Evolutionary conservation across 1,140 invertebrate genomes (phyloP).

Genomic region (Drosophila kurseongensis): DNA sequence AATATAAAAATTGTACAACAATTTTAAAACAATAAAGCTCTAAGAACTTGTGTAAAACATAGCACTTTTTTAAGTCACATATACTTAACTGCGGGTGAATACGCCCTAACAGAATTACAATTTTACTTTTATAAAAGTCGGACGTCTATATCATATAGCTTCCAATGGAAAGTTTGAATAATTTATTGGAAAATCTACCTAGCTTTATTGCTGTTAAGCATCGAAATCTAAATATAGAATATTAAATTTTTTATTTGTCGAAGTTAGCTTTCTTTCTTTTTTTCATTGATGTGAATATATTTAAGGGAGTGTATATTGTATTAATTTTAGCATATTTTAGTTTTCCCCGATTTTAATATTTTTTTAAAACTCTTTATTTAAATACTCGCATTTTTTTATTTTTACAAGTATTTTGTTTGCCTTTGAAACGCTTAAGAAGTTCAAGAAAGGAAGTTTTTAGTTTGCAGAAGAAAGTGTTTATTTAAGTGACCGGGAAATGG

Average conservation of each 20-base stretch:
- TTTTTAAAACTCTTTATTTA: background rate
- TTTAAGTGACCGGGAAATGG: conserved; percentile 6
- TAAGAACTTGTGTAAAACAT: conserved; percentile 17
- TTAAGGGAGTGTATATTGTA: too few relatives aligned
- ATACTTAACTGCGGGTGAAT: background rate
- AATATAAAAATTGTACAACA: conserved; percentile 15
- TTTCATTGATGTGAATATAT: conserved; percentile 5
- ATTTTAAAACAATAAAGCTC: conserved; percentile 21
- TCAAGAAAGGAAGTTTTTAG: conserved; percentile 1
- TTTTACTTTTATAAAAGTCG: too few relatives aligned
- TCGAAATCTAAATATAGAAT: too few relatives aligned
- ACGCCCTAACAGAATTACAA: too few relatives aligned
- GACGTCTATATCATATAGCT: too few relatives aligned
- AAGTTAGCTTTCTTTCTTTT: too few relatives aligned
- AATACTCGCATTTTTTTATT: background rate
- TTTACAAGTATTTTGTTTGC: background rate
- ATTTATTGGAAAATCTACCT: too few relatives aligned
- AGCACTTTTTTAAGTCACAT: conserved; percentile 1
- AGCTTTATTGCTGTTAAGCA: too few relatives aligned
- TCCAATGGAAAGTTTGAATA: too few relatives aligned
- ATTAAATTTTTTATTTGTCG: too few relatives aligned
- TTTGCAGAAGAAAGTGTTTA: conserved; percentile 24
- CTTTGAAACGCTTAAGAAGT: background rate
- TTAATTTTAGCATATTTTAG: too few relatives aligned
- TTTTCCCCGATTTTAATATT: background rate